Base-by-base conservation (phyloP, 2,113 vertebrate genomes). In the Mirounga angustirostris region DNA sequence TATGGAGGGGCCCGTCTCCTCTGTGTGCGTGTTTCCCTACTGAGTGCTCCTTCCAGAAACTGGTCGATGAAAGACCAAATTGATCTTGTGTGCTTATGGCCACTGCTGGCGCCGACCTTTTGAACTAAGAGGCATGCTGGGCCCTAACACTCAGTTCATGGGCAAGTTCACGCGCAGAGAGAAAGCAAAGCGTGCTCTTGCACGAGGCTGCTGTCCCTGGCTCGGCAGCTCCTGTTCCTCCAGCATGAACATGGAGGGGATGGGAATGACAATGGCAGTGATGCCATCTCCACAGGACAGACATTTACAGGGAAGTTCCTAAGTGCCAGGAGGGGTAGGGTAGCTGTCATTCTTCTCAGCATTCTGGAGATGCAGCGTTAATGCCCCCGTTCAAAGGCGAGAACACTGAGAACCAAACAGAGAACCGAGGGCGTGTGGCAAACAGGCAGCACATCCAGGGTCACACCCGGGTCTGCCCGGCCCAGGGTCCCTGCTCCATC, bases 371-470 rank as follows among this genome's bases (percentile, higher is more conserved):
- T 26, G 18, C 21, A 52, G 15, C 4, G 7, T 46, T 40, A 54
- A 58, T 0, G 28, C 3, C 40, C 22, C 50, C n/a, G 28, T 18
- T 65, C 14, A 69, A 80, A 87, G 61, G 87, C 0, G 16, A 69
- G 74, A 78, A 96, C 91, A 28, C 0, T 4, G 71, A 84, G 91
- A 43, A n/a, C 50, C 69, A 3, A 54, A 61, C 30, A 82, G 50
- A 33, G 63, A 58, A 10, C 1, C 14, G 1, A n/a, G 21, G 28
- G 63, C 33, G 46, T 0, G 5, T 0, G 36, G 54, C 19, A 43
- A 76, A 85, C 0, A 15, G 54, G 69, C 13, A n/a, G 26, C 1
- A 4, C 16, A 3, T 43, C 30, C 2, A 21, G 40, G 18, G 43
- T 94, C 36, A 69, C 46, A 61, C 14, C 15, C 5, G 0, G 16